These are phyloP conservation scores for Bolborhynchus lineola DNA, from an alignment of 2,113 vertebrate genomes.

Conservation along the genomic window DNA sequence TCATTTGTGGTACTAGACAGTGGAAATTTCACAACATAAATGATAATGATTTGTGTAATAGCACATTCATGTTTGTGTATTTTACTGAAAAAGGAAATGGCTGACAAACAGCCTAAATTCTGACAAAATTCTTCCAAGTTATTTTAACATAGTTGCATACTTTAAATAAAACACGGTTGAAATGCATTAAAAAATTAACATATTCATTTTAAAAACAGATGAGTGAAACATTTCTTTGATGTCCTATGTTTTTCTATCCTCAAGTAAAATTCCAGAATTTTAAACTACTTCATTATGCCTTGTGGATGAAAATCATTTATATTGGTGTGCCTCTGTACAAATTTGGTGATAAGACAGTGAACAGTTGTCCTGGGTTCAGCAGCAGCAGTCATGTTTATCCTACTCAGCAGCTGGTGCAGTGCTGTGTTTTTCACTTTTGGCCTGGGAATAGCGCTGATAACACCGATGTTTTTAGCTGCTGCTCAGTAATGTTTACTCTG, in stretches of 20 bases:
- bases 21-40: neutral
- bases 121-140: neutral
- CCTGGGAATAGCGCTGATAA: too few relatives aligned
- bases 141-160: neutral
- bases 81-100: neutral
- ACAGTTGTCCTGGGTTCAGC: too few relatives aligned
- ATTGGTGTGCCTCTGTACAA: neutral
- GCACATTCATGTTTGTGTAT: neutral
- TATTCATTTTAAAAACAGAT: neutral
- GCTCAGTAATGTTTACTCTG: too few relatives aligned
- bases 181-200: neutral
- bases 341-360: neutral
- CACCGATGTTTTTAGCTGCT: too few relatives aligned
- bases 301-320: neutral
- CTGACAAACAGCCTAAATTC: neutral
- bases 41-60: neutral
- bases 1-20: neutral
- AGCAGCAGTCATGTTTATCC: too few relatives aligned
- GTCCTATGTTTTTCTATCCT: neutral
- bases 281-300: neutral
- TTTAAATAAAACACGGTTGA: neutral
- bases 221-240: constrained; percentile 2
- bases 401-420: too few relatives aligned
- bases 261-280: neutral
- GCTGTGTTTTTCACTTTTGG: too few relatives aligned